Evolutionary conservation across 2,888 invertebrate genomes (phyloP).

Genomic region (Pristionchus arcanus): DNA sequence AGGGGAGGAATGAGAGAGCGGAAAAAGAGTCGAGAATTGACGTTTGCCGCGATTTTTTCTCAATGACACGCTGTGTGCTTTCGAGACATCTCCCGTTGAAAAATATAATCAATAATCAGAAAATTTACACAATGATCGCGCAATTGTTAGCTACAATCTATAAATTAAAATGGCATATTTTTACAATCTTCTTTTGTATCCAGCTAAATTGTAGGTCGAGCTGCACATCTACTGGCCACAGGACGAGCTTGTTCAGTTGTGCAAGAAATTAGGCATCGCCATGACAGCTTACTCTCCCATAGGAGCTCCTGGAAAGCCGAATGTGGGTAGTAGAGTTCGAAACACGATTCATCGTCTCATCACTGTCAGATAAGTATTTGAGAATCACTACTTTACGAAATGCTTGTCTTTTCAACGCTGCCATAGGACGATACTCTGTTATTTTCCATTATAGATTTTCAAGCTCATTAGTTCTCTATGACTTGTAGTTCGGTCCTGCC

Average conservation of each 20-base stretch:
- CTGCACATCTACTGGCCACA: constrained; percentile 89
- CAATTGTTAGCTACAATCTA: neutral
- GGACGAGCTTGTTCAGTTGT: constrained; percentile 83
- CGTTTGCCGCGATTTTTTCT: too few relatives aligned
- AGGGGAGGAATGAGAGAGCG: too few relatives aligned
- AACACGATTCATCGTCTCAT: too few relatives aligned
- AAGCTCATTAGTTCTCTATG: neutral
- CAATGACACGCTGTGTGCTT: too few relatives aligned
- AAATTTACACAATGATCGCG: neutral
- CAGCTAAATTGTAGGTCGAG: constrained; percentile 84
- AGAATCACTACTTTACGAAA: too few relatives aligned
- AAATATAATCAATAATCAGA: neutral
- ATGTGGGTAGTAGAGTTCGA: neutral
- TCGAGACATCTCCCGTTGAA: neutral
- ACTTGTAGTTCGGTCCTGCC: constrained; percentile 64
- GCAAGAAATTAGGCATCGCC: constrained; percentile 84
- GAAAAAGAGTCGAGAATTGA: too few relatives aligned
- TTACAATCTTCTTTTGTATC: too few relatives aligned
- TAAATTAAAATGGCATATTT: too few relatives aligned
- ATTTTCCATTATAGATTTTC: too few relatives aligned
- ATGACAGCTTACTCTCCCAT: constrained; percentile 70
- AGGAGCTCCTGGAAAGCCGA: constrained; percentile 68
- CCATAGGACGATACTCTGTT: too few relatives aligned
- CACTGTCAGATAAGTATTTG: too few relatives aligned
- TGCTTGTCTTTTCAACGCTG: too few relatives aligned